Evolutionary conservation across 2,888 invertebrate genomes (phyloP).

Genomic region (Sphinx pinastri): DNA sequence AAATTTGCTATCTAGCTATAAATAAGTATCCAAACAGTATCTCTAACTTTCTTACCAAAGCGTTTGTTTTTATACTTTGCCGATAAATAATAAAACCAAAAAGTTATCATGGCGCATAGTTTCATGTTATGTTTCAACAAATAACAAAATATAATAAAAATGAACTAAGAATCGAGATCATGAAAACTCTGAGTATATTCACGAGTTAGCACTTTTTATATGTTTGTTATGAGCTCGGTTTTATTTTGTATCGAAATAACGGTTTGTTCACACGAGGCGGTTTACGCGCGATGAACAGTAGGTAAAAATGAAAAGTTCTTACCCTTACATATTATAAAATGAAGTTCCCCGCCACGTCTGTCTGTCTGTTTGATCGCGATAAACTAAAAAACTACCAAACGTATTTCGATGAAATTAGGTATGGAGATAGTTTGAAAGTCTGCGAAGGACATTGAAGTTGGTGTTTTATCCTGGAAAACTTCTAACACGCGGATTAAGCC

Average conservation of each 20-base stretch:
- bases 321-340: too few relatives aligned
- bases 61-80: conserved; percentile 5
- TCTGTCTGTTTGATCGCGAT: too few relatives aligned
- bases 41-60: too few relatives aligned
- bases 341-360: too few relatives aligned
- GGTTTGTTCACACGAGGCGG: neutral
- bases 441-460: too few relatives aligned
- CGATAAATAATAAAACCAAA: conserved; percentile 7
- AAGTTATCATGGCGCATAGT: neutral
- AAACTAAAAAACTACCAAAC: too few relatives aligned
- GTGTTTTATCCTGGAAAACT: too few relatives aligned
- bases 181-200: conserved; percentile 12
- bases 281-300: neutral
- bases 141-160: conserved; percentile 20
- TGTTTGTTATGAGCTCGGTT: neutral
- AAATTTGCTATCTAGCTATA: neutral
- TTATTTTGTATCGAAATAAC: neutral
- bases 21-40: neutral
- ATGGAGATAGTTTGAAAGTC: too few relatives aligned
- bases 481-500: too few relatives aligned
- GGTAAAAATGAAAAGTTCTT: too few relatives aligned
- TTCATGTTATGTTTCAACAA: neutral
- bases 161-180: neutral
- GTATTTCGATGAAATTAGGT: too few relatives aligned
- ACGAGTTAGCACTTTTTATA: neutral